Evolutionary conservation across 2,113 vertebrate species (phyloP), one percentile per base, ranked within the genome.

Genomic region (Nerophis lumbriciformis): DNA sequence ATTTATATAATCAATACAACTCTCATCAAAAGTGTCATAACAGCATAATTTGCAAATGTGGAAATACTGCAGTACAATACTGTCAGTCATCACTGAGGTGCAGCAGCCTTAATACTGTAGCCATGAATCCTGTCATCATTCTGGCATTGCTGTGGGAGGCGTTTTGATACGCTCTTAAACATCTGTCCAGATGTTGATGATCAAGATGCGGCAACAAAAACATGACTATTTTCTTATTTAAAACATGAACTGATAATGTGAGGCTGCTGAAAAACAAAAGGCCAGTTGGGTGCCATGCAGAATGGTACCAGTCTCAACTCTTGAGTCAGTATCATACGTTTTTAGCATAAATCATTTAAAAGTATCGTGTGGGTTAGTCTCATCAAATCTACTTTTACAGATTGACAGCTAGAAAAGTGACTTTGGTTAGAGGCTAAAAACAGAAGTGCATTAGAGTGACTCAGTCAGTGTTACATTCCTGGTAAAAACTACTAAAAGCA

Each of bases 1-100:
- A n/a, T 63, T 58, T 6, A 47, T 4, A 21, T 52, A 35, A 72
- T 57, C 59, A 59, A 62, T 50, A 67, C 9, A 14, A 53, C 61
- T 64, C 6, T 68, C 2, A 8, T 35, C 35, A 54, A 38, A 59
- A 19, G 54, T 19, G 36, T 60, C 39, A 45, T 44, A 3, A 68
- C 6, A 50, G 45, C 11, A 45, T 45, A 4, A 11, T 45, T 45
- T 45, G 5, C 42, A 28, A 54, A 55, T 12, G 9, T 8, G 8
- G 6, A 44, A 44, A 44, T 21, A 57, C 15, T 56, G 8, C 8
- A 56, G 15, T 16, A 19, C 5, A 44, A 44, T 6, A 42, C 39
- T 21, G 37, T 57, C 54, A 42, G n/a, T 21, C 39, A 21, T 16
- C 53, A 21, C 6, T 8, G 11, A 44, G 16, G 37, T 56, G 10